Conservation (phyloP, 1,140 invertebrate species). For the Tetranychus cinnabarinus region DNA sequence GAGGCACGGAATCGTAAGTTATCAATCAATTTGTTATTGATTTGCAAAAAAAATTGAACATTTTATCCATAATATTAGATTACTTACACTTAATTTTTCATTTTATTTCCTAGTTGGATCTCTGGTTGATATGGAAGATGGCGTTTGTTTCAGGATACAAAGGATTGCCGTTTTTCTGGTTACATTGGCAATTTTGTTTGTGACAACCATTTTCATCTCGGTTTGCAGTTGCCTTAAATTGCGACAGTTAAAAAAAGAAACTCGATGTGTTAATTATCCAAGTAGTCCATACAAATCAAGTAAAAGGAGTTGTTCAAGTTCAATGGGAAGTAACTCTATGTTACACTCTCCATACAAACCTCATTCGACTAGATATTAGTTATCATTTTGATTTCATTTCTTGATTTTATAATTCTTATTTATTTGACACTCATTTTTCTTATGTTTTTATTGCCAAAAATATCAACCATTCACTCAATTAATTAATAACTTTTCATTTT, state of each 20-base stretch:
- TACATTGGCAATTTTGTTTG: not conserved
- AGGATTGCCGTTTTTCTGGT: not conserved
- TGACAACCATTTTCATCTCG: not conserved
- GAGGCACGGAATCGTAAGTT: constrained; percentile 5
- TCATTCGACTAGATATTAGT: not conserved
- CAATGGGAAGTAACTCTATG: too few relatives aligned
- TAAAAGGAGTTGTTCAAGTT: not conserved
- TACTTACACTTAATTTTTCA: not conserved
- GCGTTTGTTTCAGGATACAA: not conserved
- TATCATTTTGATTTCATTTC: not conserved
- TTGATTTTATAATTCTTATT: not conserved
- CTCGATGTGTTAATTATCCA: not conserved
- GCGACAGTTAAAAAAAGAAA: not conserved
- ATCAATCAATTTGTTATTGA: not conserved
- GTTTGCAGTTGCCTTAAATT: constrained; percentile 6
- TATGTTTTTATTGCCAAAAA: not conserved
- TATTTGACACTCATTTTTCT: not conserved
- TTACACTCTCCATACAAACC: too few relatives aligned
- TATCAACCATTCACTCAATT: not conserved
- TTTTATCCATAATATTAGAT: not conserved
- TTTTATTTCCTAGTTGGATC: not conserved
- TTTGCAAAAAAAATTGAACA: not conserved
- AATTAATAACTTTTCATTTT: not conserved
- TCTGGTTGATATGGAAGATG: not conserved
- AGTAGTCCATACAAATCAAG: not conserved